Evolutionary conservation across 2,113 vertebrate species (phyloP).

Genomic region (Antidorcas marsupialis): DNA sequence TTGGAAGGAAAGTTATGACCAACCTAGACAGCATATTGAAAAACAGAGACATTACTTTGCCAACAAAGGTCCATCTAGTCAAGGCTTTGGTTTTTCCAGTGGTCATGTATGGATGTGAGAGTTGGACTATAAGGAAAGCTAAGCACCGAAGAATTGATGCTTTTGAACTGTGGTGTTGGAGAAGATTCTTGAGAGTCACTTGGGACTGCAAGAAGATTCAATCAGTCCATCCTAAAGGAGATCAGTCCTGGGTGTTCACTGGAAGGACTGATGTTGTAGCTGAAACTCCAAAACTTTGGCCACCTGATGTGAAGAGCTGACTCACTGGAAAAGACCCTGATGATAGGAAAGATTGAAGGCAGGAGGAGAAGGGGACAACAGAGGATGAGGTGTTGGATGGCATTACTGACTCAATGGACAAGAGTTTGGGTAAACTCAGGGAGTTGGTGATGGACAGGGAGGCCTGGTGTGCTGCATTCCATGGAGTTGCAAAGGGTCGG

Average conservation of each 20-base stretch:
- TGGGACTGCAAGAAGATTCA: neutral
- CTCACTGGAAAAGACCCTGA: neutral
- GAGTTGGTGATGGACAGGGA: neutral
- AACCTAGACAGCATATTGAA: too few relatives aligned
- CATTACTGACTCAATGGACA: neutral
- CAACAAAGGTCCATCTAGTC: too few relatives aligned
- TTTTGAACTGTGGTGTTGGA: too few relatives aligned
- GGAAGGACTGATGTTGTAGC: neutral
- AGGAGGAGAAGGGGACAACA: neutral
- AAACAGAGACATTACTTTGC: too few relatives aligned
- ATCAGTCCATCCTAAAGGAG: neutral
- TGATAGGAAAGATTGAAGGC: neutral
- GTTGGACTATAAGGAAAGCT: too few relatives aligned
- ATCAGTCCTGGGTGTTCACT: neutral
- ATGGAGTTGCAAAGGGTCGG: neutral
- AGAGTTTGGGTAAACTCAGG: neutral
- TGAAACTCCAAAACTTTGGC: neutral
- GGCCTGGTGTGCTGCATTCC: neutral
- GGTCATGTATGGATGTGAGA: too few relatives aligned
- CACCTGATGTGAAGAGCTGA: neutral
- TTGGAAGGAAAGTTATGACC: too few relatives aligned
- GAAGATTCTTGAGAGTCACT: too few relatives aligned
- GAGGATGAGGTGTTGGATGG: neutral
- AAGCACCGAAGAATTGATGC: too few relatives aligned
- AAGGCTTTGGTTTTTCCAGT: too few relatives aligned